Conservation (phyloP, 2,113 vertebrate species). For the Melanerpes aurifrons region DNA sequence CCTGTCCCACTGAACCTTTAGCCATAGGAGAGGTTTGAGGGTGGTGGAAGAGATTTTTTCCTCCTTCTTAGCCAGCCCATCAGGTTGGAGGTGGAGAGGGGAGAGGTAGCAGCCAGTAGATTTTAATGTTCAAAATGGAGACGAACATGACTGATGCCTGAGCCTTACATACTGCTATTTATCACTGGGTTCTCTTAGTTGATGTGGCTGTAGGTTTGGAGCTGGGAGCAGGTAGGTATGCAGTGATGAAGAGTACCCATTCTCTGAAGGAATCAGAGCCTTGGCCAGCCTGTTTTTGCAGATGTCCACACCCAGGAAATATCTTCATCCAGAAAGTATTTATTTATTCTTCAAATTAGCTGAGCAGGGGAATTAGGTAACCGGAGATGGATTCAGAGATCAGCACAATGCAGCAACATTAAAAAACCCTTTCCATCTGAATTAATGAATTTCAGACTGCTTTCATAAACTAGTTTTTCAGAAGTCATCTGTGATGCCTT, state of each 20-base stretch:
- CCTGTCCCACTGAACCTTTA: neutral
- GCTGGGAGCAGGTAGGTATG: neutral
- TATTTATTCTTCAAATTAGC: slow-evolving; percentile 60
- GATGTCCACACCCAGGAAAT: neutral
- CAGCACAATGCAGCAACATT: slow-evolving; percentile 41
- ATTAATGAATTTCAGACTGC: slow-evolving; percentile 58
- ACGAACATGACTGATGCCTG: neutral
- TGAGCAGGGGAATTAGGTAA: slow-evolving; percentile 58
- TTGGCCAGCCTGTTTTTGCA: neutral
- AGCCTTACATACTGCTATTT: neutral
- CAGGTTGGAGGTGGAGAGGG: neutral
- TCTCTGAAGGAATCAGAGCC: neutral
- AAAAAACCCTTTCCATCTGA: slow-evolving; percentile 42
- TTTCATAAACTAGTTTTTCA: slow-evolving; percentile 59
- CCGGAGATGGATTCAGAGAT: slow-evolving; percentile 52
- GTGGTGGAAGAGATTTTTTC: slow-evolving; percentile 44
- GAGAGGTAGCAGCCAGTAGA: neutral
- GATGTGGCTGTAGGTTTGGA: neutral
- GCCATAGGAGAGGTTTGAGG: slow-evolving; percentile 47
- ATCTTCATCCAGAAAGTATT: slow-evolving; percentile 31
- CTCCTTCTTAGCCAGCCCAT: neutral
- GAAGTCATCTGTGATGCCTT: slow-evolving; percentile 72
- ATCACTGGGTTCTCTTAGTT: neutral
- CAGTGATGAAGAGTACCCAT: neutral
- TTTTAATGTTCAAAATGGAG: neutral